Base-by-base conservation (phyloP, 2,888 invertebrate genomes). In the Calameuta filiformis region DNA sequence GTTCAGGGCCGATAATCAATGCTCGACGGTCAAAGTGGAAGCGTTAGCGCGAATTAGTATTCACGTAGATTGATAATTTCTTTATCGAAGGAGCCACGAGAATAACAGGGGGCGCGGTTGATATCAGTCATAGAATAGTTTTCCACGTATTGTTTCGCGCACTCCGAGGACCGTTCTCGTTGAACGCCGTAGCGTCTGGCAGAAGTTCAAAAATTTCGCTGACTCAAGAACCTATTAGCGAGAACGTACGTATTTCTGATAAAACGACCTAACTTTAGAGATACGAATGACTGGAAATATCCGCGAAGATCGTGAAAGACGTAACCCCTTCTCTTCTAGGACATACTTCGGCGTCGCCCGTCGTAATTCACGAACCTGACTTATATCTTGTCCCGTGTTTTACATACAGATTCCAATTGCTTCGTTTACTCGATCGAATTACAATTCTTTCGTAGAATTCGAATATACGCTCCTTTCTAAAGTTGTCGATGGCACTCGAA, bases 221-320 rank as follows among this genome's bases (percentile, higher is more conserved):
- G 71, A 71, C 71, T 71, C 71, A 71, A 71, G 6, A 31, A 71
- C 71, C 69, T 71, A 71, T 71, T 71, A 71, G 33, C 71, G 34
- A 30, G 69, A 30, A 69, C 33, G 12, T 69, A 33, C 30, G 71
- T 71, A 71, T 71, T 71, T 2, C 71, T 34, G 15, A 71, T 31
- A 71, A 71, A 71, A 71, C 23, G 33, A 15, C 34, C 71, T 71
- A 71, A 33, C 12, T 71, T 71, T 71, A 71, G 71, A 71, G 12
- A 71, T 56, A 34, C 31, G 71, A 12, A 3, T 23, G 34, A 34
- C 71, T 71, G 34, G 12, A 71, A 71, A 71, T 71, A 71, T 71
- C 71, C 71, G 31, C 15, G 71, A 71, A 12, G 23, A 34, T 71
- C 15, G 6, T 56, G 6, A 23, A 56, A 56, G 9, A 23, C 23